Percentiles rank a stretch among this genome's conserved stretches.
Conservation (phyloP, 2,797 vertebrate species). For the Betta splendens region DNA sequence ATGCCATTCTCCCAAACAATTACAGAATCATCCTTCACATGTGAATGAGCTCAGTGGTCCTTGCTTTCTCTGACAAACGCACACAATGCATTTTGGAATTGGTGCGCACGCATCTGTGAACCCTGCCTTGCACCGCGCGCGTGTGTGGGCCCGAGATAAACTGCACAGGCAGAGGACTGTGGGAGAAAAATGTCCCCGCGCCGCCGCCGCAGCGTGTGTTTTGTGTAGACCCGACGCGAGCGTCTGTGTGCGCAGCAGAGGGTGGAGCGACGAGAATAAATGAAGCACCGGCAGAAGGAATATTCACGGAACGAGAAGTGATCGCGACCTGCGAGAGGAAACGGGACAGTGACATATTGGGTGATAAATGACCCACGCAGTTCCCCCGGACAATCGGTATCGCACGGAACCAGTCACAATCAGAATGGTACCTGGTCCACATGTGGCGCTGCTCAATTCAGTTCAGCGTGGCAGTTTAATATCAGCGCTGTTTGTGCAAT, state of each 20-base stretch:
- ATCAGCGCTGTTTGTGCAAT: conserved; percentile 8
- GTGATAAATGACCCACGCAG: conserved; percentile 64
- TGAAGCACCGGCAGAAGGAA: conserved; percentile 71
- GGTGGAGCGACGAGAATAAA: conserved; percentile 69
- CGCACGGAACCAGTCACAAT: conserved; percentile 59
- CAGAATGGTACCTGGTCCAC: conserved; percentile 28
- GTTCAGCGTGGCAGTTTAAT: conserved; percentile 15
- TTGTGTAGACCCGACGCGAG: conserved; percentile 25
- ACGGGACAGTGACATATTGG: conserved; percentile 62
- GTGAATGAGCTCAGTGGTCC: conserved; percentile 48
- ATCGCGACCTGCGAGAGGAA: conserved; percentile 55
- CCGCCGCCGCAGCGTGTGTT: conserved; percentile 20
- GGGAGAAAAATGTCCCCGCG: conserved; percentile 40
- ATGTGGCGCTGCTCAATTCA: conserved; percentile 3
- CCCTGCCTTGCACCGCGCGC: conserved; percentile 16
- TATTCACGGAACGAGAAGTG: conserved; percentile 70
- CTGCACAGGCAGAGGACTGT: conserved; percentile 20
- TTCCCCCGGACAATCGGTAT: conserved; percentile 60
- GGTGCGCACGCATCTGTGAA: conserved; percentile 14
- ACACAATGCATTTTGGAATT: conserved; percentile 31
- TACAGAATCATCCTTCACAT: conserved; percentile 60
- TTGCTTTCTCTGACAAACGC: conserved; percentile 43
- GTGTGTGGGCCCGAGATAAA: conserved; percentile 42
- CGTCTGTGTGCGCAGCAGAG: conserved; percentile 50
- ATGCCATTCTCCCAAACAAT: conserved; percentile 47